Base-by-base conservation (phyloP, 2,797 vertebrate genomes). In the Pseudomugil tenellus region DNA sequence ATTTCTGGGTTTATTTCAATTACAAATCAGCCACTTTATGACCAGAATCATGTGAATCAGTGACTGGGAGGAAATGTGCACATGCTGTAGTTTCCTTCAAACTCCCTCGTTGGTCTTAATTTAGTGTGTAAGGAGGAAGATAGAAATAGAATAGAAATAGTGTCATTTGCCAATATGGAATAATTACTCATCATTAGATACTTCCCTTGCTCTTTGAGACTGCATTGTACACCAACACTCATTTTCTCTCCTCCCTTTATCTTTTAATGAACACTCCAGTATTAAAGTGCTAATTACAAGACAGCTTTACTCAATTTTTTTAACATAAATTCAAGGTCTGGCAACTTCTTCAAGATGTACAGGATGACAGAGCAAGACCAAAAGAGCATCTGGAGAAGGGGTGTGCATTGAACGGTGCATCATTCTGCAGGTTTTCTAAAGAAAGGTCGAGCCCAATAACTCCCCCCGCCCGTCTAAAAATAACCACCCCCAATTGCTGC, bases 101-200 rank as follows among this genome's bases (percentile, higher is more conserved):
- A 68, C 66, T 81, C 85, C 86, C 81, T 74, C 63, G 54, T 73
- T 58, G 32, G 54, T 79, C 64, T 79, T 80, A 77, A 86, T 85
- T 85, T 83, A 68, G 84, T 77, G 74, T 76, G 62, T 58, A 74
- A 58, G 66, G 69, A 65, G 71, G 59, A 4, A 55, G 72, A 70
- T 32, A 76, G 72, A 70, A 56, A 52, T 52, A 32, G 43, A 70
- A 79, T 68, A 77, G 70, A 81, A 82, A 84, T 77, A 58, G 63
- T 77, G 71, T 74, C 68, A 77, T 89, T 86, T 84, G 58, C 67
- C 74, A 77, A 66, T 69, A 79, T 80, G 77, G 85, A 77, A 86
- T 87, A 89, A 89, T 91, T 85, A 89, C 76, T 76, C 80, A 76
- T 85, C 77, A 87, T 88, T 87, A 84, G 59, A 85, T 64, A 43